Conservation (phyloP, 2,113 vertebrate genomes). For the Deroptyus accipitrinus region DNA sequence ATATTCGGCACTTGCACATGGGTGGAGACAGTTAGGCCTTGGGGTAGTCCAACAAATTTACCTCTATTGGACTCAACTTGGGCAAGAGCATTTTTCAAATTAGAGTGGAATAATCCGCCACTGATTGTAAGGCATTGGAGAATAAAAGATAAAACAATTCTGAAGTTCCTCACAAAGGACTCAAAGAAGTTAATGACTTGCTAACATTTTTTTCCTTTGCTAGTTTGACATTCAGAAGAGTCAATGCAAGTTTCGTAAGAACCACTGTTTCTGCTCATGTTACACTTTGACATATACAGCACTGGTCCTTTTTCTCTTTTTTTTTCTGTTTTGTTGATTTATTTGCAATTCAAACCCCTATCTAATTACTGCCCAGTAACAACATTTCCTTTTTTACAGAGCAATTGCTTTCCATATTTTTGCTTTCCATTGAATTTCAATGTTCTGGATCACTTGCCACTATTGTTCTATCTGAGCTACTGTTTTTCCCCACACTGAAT, state of each 20-base stretch:
- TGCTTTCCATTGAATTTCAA: slow-evolving; percentile 62
- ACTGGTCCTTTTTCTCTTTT: background rate
- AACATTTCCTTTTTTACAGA: slow-evolving; percentile 52
- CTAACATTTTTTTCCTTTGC: background rate
- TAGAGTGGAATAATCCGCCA: background rate
- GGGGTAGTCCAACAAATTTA: background rate
- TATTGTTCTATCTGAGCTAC: slow-evolving; percentile 58
- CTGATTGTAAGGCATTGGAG: background rate
- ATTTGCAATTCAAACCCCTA: slow-evolving; percentile 59
- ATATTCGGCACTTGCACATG: background rate
- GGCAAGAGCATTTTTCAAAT: slow-evolving; percentile 26
- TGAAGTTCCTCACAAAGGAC: background rate
- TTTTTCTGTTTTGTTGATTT: slow-evolving; percentile 10
- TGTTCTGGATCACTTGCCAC: slow-evolving; percentile 63
- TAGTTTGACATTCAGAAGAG: background rate
- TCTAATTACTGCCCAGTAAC: slow-evolving; percentile 61
- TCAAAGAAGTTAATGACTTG: background rate
- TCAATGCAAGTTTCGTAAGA: background rate
- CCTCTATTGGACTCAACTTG: background rate
- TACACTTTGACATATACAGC: background rate
- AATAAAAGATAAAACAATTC: background rate
- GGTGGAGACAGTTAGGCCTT: background rate
- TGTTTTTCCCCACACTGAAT: slow-evolving; percentile 47
- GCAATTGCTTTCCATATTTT: slow-evolving; percentile 64
- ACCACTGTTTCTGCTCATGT: background rate